phyloP scores from a whole-genome alignment of 2,797 vertebrate genomes.

The Scomberomorus guttatus region DNA sequence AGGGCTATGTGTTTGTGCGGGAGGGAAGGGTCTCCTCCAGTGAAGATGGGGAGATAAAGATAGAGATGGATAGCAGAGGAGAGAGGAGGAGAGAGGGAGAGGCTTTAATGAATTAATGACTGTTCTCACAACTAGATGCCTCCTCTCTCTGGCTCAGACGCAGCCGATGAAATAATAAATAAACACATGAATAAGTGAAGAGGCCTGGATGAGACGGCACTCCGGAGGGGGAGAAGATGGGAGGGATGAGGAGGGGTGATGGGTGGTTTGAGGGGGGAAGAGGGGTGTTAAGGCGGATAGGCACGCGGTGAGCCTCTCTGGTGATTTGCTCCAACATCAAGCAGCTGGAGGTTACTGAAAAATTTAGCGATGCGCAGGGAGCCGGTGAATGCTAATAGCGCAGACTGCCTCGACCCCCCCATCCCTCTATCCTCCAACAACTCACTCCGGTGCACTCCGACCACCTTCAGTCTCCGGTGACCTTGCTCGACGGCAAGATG shows the following conservation, averaged over 20 bases:
- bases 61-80: conserved; percentile 66
- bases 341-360: conserved; percentile 89
- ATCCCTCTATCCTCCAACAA: background rate
- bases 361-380: conserved; percentile 82
- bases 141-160: conserved; percentile 74
- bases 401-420: conserved; percentile 18
- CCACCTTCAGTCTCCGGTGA: conserved; percentile 81
- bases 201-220: conserved; percentile 83
- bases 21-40: conserved; percentile 20
- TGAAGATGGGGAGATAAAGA: conserved; percentile 55
- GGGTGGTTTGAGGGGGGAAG: conserved; percentile 16
- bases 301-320: conserved; percentile 74
- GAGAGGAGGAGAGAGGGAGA: conserved; percentile 59
- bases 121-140: conserved; percentile 80
- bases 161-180: conserved; percentile 86
- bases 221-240: conserved; percentile 68
- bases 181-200: conserved; percentile 88
- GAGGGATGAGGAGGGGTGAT: conserved; percentile 1
- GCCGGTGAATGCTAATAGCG: conserved; percentile 84
- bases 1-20: conserved; percentile 25
- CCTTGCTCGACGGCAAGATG: conserved; percentile 73
- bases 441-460: conserved; percentile 55
- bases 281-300: conserved; percentile 61
- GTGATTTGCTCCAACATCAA: conserved; percentile 86
- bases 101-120: conserved; percentile 87